Conservation (phyloP, 2,113 vertebrate species). For the Phyllostomus hastatus region DNA sequence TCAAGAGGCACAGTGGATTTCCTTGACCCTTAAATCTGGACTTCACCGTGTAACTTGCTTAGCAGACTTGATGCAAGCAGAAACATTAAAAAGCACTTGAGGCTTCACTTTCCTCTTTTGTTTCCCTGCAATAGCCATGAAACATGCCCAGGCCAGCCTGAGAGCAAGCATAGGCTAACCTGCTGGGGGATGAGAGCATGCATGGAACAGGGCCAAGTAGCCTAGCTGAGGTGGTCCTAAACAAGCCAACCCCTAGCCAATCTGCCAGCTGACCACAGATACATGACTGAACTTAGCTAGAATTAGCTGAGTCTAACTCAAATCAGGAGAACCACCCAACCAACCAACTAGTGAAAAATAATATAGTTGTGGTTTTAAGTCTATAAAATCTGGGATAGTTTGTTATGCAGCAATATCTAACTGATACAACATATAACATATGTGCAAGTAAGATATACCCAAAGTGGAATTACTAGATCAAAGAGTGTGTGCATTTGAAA, state of each 20-base stretch:
- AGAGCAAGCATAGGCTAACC: neutral
- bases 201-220: neutral
- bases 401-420: conserved; percentile 18
- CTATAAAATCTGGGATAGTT: neutral
- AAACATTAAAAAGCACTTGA: conserved; percentile 11
- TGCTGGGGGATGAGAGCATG: neutral
- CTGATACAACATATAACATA: neutral
- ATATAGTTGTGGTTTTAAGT: neutral
- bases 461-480: neutral
- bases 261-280: neutral
- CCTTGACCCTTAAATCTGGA: neutral
- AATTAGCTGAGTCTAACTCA: neutral
- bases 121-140: conserved; percentile 3
- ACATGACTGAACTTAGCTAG: neutral
- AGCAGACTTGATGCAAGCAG: conserved; percentile 1
- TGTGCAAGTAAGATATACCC: neutral
- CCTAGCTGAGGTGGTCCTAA: neutral
- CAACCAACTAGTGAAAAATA: neutral
- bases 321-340: neutral
- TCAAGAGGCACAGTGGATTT: neutral
- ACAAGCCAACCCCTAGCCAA: neutral
- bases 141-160: neutral
- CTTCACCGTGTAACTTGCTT: conserved; percentile 1
- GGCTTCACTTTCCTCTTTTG: conserved; percentile 40
- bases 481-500: neutral